Evolutionary conservation across 2,888 invertebrate genomes (phyloP).

Genomic region (Xylocampa areola): DNA sequence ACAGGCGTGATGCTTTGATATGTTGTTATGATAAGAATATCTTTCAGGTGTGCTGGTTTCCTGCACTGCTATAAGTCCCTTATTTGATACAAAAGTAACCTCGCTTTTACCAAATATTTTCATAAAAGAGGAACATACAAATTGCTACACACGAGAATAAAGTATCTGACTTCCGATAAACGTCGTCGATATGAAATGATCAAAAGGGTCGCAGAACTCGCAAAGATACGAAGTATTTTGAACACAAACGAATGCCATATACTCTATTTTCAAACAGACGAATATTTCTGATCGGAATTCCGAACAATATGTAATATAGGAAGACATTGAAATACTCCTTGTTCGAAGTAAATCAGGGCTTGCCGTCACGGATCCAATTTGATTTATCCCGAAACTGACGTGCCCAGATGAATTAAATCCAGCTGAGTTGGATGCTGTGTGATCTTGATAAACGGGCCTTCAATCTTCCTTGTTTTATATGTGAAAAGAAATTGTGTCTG

Average conservation of each 20-base stretch:
- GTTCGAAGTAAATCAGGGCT: conserved; percentile 13
- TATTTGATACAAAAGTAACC: too few species aligned
- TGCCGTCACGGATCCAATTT: conserved; percentile 63
- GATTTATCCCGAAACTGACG: conserved; percentile 56
- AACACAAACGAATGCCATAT: too few species aligned
- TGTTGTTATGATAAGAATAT: too few species aligned
- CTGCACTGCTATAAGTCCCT: too few species aligned
- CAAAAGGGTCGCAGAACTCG: background rate
- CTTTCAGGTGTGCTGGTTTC: too few species aligned
- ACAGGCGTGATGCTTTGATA: too few species aligned
- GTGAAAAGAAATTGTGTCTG: conserved; percentile 2
- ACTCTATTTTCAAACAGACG: too few species aligned
- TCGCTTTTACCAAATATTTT: background rate
- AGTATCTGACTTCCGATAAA: background rate
- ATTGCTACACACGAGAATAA: conserved; percentile 2
- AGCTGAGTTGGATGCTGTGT: conserved; percentile 34
- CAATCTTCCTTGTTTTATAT: conserved; percentile 26
- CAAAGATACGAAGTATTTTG: conserved; percentile 1
- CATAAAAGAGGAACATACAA: background rate
- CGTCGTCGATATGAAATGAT: background rate
- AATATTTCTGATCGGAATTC: conserved; percentile 6
- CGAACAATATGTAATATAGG: conserved; percentile 17
- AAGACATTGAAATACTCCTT: conserved; percentile 3
- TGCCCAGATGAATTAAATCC: conserved; percentile 62
- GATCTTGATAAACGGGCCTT: conserved; percentile 46